Conservation (phyloP, 1,140 invertebrate species). For the Vanessa atalanta region DNA sequence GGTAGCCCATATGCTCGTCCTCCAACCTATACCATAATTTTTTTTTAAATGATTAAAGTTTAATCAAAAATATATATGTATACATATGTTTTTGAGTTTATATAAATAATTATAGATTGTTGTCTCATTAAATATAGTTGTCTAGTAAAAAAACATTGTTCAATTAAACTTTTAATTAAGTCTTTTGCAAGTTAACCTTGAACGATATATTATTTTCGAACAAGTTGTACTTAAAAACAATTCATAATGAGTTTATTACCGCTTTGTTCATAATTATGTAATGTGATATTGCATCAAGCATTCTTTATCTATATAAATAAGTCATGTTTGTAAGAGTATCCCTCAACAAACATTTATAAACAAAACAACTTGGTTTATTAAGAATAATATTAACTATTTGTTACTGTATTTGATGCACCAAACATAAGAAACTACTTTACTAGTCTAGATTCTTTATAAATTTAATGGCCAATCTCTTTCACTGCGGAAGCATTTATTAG, state of each 20-base stretch:
- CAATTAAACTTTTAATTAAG: neutral
- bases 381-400: too few relatives aligned
- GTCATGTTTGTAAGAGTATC: neutral
- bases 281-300: neutral
- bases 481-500: neutral
- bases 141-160: too few relatives aligned
- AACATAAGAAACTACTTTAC: neutral
- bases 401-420: too few relatives aligned
- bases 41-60: too few relatives aligned
- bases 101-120: too few relatives aligned
- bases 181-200: neutral
- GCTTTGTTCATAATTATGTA: slow-evolving; percentile 2
- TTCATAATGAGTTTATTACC: neutral
- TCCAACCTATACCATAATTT: too few relatives aligned
- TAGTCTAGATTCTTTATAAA: neutral
- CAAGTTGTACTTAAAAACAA: neutral
- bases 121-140: too few relatives aligned
- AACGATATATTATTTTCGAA: neutral
- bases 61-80: too few relatives aligned
- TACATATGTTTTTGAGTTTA: too few relatives aligned
- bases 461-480: neutral
- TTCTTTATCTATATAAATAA: neutral
- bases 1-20: too few relatives aligned
- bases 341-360: too few relatives aligned
- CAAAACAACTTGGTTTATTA: too few relatives aligned